These are phyloP conservation scores for Typhlichthys subterraneus DNA, from an alignment of 2,797 vertebrate genomes.

Conservation along the genomic window DNA sequence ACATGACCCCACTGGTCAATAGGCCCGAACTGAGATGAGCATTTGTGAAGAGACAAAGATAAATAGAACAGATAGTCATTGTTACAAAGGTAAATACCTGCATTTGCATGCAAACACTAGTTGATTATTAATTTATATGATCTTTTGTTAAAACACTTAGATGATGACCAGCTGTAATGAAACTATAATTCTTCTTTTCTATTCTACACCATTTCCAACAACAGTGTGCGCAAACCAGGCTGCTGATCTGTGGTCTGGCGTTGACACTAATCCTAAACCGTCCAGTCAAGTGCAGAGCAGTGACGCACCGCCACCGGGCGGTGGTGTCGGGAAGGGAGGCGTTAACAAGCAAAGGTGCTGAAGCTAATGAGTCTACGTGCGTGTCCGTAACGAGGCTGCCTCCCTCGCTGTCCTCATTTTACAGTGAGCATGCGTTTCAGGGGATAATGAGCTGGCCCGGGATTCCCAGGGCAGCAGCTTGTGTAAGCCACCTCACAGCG, in stretches of 20 bases:
- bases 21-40: too few species aligned
- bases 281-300: conserved; percentile 57
- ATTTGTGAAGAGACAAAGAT: too few species aligned
- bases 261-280: conserved; percentile 73
- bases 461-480: conserved; percentile 72
- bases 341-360: conserved; percentile 71
- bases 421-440: conserved; percentile 66
- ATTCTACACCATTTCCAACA: conserved; percentile 59
- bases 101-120: too few species aligned
- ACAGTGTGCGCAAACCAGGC: conserved; percentile 16
- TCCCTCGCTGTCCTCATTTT: conserved; percentile 70
- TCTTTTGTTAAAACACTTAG: background rate
- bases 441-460: conserved; percentile 72
- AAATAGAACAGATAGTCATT: too few species aligned
- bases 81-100: too few species aligned
- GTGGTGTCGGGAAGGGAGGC: conserved; percentile 44
- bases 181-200: conserved; percentile 55
- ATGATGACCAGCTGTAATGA: conserved; percentile 65
- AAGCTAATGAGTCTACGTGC: conserved; percentile 71
- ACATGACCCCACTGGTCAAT: too few species aligned
- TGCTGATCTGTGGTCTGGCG: conserved; percentile 55
- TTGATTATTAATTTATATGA: too few species aligned
- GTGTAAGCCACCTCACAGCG: conserved; percentile 69
- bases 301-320: conserved; percentile 42
- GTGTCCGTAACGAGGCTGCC: conserved; percentile 66